Evolutionary conservation across 2,888 invertebrate species (phyloP).

Genomic region (Ophion costatus): DNA sequence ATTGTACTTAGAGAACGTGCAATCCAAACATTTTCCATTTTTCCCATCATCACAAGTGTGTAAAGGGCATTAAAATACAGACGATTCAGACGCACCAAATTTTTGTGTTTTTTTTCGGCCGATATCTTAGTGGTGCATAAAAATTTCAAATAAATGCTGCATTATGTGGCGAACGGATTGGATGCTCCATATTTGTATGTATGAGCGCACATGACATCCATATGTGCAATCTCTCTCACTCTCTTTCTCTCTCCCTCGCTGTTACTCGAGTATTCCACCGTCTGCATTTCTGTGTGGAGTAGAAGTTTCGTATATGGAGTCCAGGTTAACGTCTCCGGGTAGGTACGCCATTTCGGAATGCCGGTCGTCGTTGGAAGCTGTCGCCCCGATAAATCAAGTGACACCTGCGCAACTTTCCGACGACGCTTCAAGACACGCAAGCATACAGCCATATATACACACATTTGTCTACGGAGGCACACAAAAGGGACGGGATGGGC

Average conservation of each 20-base stretch:
- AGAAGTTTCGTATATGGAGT: slow-evolving; percentile 59
- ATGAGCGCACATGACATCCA: slow-evolving; percentile 10
- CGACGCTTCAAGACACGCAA: slow-evolving; percentile 59
- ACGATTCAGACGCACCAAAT: background rate
- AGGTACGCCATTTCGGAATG: slow-evolving; percentile 74
- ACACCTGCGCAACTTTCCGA: slow-evolving; percentile 79
- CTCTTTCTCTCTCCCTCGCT: background rate
- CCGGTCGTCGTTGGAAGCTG: slow-evolving; percentile 79
- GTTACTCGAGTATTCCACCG: slow-evolving; percentile 20
- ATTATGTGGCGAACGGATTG: slow-evolving; percentile 9
- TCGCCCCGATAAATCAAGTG: slow-evolving; percentile 80
- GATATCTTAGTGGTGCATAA: background rate
- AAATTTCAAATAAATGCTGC: slow-evolving; percentile 16
- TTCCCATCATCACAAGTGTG: no score
- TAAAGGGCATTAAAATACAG: no score
- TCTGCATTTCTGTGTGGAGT: slow-evolving; percentile 58
- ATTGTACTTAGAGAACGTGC: no score
- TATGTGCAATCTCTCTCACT: background rate
- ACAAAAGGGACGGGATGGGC: slow-evolving; percentile 14
- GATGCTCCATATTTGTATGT: slow-evolving; percentile 11
- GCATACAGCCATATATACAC: slow-evolving; percentile 14
- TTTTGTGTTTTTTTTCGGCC: background rate
- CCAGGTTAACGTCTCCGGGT: slow-evolving; percentile 64
- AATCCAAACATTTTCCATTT: no score
- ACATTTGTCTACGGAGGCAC: slow-evolving; percentile 30